These are phyloP conservation scores for Cryptomyrus ogoouensis DNA, from an alignment of 2,113 vertebrate genomes.

Conservation along the genomic window DNA sequence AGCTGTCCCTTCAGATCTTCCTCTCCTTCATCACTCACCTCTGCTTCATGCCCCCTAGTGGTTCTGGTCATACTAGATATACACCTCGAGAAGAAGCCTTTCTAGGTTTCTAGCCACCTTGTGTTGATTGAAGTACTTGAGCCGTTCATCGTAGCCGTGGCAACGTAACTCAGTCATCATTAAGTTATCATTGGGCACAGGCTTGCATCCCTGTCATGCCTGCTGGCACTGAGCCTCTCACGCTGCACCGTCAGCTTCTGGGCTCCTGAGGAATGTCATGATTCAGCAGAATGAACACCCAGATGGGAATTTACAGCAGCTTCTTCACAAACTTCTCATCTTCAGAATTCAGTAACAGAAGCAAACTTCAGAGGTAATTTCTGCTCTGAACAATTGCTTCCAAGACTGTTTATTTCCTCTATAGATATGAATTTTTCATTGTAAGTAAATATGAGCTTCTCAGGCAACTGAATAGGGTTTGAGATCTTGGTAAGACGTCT, in stretches of 20 bases:
- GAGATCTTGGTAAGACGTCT: not conserved
- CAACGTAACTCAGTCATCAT: not conserved
- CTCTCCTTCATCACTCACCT: not conserved
- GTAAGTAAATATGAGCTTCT: not conserved
- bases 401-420: not conserved
- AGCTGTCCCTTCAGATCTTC: not conserved
- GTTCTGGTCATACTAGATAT: not conserved
- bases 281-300: not conserved
- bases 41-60: not conserved
- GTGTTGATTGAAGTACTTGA: not conserved
- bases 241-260: not conserved
- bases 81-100: not conserved
- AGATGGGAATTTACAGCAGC: not conserved
- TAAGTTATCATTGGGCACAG: not conserved
- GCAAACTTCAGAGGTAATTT: not conserved
- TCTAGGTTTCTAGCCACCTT: not conserved
- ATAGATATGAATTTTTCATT: not conserved
- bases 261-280: not conserved
- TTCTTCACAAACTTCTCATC: not conserved
- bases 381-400: not conserved
- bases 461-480: not conserved
- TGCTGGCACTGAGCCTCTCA: not conserved
- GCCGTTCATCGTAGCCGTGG: not conserved
- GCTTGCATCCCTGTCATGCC: not conserved
- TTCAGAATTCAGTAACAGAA: not conserved